Evolutionary conservation across 2,113 vertebrate genomes (phyloP), one percentile per base, ranked within the genome.

Genomic region (Dipodomys stephensi): DNA sequence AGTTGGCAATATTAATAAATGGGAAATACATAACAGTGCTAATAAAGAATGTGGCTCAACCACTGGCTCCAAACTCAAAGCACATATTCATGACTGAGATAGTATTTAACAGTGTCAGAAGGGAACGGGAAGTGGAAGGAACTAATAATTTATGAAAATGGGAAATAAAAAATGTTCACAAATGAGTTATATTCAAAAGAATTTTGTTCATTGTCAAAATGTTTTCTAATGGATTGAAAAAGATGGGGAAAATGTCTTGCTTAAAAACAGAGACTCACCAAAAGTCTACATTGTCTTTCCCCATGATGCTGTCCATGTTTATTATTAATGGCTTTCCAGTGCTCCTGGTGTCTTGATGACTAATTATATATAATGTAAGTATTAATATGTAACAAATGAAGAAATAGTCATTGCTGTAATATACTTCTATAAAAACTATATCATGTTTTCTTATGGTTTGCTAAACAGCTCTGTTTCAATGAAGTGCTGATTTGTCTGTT

Each of bases 201-300:
- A 90, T 62, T 92, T 95, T 93, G 53, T 90, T 87, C 68, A 95
- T 73, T 68, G 87, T 95, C 71, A 83, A 79, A 79, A 91, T 19
- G 19, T 93, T 95, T 96, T 87, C 12, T 80, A 78, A 82, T 78
- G 62, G 57, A 13, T 32, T 78, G 62, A 85, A 92, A 76, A 57
- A 83, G 39, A 71, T 39, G 76, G 65, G 88, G 92, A 93, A 86
- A 82, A 90, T 49, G 57, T 96, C 65, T 83, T 93, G 39, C 64
- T 94, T 92, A 65, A 67, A 80, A 88, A 76, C 30, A 62, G 86
- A 83, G 80, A 87, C 53, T 89, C 13, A 19, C 49, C 89, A 82
- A 86, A 89, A 64, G 68, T 68, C 73, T 18, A 3, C 27, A 25
- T 68, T 92, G 74, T 92, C 39, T 92, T 85, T 64, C 1, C 23